phyloP scores from a whole-genome alignment of 2,113 vertebrate genomes.

The Paralichthys olivaceus region DNA sequence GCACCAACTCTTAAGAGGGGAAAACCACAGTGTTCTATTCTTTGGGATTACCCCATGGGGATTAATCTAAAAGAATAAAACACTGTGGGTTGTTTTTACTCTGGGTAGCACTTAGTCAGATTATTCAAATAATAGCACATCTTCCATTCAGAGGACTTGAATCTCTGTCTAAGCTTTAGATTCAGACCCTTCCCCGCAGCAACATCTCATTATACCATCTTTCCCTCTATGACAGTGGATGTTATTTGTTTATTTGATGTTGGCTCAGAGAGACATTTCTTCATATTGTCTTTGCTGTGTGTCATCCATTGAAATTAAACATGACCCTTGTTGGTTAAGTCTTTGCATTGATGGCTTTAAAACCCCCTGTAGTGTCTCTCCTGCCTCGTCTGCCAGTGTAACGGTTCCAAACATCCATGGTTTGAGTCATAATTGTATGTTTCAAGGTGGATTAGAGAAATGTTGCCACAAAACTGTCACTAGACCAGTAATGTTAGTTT shows the following conservation, averaged over 20 bases:
- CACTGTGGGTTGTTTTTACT: no score
- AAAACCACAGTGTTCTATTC: not conserved
- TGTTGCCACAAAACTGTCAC: not conserved
- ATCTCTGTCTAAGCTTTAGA: not conserved
- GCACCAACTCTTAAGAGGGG: no score
- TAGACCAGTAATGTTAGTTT: not conserved
- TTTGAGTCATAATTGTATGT: not conserved
- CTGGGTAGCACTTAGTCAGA: slow-evolving; percentile 10
- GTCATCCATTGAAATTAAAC: slow-evolving; percentile 31
- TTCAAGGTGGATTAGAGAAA: not conserved
- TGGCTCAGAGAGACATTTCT: slow-evolving; percentile 27
- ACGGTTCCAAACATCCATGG: not conserved
- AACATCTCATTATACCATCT: not conserved
- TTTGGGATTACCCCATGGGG: not conserved
- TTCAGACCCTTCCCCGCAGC: not conserved
- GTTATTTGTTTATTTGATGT: slow-evolving; percentile 15
- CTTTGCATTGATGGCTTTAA: not conserved
- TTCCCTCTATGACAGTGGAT: slow-evolving; percentile 19
- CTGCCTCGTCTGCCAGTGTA: not conserved
- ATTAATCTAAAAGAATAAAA: no score
- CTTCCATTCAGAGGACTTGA: not conserved
- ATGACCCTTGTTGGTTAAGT: slow-evolving; percentile 10
- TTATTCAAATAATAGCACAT: not conserved
- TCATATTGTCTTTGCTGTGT: not conserved
- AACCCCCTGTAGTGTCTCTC: not conserved